Percentiles rank a stretch among this genome's conserved stretches.
Conservation (phyloP, 35 echinoderm and acorn worm genomes). For the Ptychodera flava region DNA sequence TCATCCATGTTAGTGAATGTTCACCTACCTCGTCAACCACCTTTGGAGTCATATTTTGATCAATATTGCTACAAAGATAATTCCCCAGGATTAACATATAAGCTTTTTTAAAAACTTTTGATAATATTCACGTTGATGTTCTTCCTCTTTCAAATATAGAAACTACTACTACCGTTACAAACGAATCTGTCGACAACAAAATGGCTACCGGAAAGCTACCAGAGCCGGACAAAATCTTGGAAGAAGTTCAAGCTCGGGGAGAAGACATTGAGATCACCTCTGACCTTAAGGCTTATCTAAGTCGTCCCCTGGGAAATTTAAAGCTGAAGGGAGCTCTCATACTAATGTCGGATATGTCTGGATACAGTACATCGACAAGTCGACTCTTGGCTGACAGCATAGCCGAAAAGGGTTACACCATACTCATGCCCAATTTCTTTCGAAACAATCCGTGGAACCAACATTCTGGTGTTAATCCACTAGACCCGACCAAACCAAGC, state of each 20-base stretch:
- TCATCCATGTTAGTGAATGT: too few relatives aligned
- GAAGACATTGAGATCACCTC: not conserved
- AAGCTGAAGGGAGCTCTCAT: not conserved
- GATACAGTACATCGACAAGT: not conserved
- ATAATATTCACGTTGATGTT: too few relatives aligned
- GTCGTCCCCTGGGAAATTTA: too few relatives aligned
- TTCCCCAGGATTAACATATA: too few relatives aligned
- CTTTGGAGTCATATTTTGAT: too few relatives aligned
- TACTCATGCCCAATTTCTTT: not conserved
- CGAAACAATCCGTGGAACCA: not conserved
- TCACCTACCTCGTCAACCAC: too few relatives aligned
- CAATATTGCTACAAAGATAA: too few relatives aligned
- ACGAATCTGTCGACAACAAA: too few relatives aligned
- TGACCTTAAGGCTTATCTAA: not conserved
- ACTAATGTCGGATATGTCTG: not conserved
- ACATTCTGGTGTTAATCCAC: not conserved
- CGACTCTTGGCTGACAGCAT: not conserved
- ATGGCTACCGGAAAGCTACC: not conserved
- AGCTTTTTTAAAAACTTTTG: too few relatives aligned
- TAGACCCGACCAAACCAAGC: not conserved
- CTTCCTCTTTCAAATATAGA: too few relatives aligned
- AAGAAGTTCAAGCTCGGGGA: not conserved
- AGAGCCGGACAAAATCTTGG: not conserved
- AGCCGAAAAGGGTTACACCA: not conserved
- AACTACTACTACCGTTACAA: too few relatives aligned